Base-by-base conservation (phyloP, 2,113 vertebrate genomes). In the Limanda limanda region DNA sequence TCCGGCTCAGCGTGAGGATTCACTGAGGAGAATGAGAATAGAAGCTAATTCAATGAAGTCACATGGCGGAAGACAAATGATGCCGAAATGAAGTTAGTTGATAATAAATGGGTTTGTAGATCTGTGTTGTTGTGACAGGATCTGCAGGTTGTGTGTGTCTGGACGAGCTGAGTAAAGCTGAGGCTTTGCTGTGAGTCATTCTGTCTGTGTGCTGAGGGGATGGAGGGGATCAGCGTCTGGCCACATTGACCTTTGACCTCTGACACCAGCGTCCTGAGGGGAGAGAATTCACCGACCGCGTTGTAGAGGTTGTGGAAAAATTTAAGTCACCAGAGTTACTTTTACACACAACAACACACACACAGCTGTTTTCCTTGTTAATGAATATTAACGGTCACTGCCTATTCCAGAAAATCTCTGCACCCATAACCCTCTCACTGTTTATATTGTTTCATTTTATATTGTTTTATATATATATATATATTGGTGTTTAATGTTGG, bases 211-310 rank as follows among this genome's bases (percentile, higher is more conserved):
- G 73, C 65, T 65, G 75, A 57, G 23, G 52, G 52, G 76, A 85
- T 72, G 40, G 48, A 76, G 68, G 56, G 58, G 80, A 83, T 87
- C 62, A 74, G 71, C 79, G 61, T 86, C 64, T 0, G 21, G 31
- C 65, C 54, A 23, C 21, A 47, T 62, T 79, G 17, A 78, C 63
- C 81, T 75, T 35, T 71, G 74, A 87, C 80, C 71, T 68, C 13
- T 62, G 76, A 79, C 75, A n/a, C 42, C 27, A 13, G 15, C 1
- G 4, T 52, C 68, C 31, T 31, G 31, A 7, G 31, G 31, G 31
- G 31, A 31, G 6, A 59, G 1, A 56, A 71, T n/a, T 17, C 20
- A 3, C 27, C 12, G 7, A 37, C 6, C 18, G 17, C 15, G 25
- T 18, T 3, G 1, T 1, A 8, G 15, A 20, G 18, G 14, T 65